These are phyloP conservation scores for Nomada flava DNA, from an alignment of 2,888 invertebrate genomes.

Conservation along the genomic window DNA sequence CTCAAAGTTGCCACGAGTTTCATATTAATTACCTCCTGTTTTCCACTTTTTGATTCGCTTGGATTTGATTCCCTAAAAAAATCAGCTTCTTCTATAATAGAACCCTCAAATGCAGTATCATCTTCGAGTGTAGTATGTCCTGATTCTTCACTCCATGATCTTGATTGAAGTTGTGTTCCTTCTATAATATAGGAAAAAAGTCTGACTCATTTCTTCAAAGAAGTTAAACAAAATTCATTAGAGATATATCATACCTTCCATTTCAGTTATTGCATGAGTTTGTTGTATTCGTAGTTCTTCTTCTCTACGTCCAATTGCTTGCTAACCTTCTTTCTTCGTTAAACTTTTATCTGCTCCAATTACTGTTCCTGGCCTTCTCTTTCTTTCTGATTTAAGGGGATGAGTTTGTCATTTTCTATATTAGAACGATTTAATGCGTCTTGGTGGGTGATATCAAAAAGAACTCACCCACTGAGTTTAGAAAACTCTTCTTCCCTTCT, in stretches of 20 bases:
- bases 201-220: neutral
- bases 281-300: neutral
- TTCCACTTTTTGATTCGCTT: neutral
- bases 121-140: neutral
- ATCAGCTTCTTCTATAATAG: neutral
- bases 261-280: neutral
- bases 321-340: neutral
- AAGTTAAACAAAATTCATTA: neutral
- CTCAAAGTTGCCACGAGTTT: constrained; percentile 5
- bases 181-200: constrained; percentile 1
- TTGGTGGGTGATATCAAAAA: too few species aligned
- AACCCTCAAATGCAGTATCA: neutral
- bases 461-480: too few species aligned
- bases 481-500: too few species aligned
- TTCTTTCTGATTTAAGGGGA: neutral
- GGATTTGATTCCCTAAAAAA: neutral
- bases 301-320: neutral
- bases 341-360: neutral
- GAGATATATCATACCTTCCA: constrained; percentile 4
- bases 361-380: neutral
- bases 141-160: neutral
- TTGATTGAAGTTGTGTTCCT: neutral
- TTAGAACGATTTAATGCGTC: too few species aligned
- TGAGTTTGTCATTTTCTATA: too few species aligned
- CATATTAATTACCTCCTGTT: neutral